These are phyloP conservation scores for Itoplectis maculator DNA, from an alignment of 2,888 invertebrate species.

Conservation along the genomic window DNA sequence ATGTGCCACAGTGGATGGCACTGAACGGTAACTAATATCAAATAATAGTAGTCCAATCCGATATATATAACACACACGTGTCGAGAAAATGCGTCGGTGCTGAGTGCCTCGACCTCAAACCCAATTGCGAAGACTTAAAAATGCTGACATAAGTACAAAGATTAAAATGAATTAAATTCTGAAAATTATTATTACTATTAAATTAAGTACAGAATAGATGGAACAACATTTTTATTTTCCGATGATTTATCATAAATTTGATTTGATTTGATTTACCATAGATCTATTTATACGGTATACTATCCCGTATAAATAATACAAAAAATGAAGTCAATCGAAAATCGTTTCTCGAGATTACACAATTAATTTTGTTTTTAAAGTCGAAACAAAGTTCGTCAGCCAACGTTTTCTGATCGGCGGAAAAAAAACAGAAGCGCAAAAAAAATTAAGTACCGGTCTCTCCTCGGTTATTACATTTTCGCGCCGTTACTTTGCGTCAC, in stretches of 20 bases:
- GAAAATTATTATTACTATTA: neutral
- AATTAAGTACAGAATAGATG: too few relatives aligned
- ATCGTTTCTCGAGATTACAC: neutral
- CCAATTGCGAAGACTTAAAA: too few relatives aligned
- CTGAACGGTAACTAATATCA: neutral
- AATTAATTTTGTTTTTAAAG: conserved; percentile 46
- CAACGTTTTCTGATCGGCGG: conserved; percentile 65
- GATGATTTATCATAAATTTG: too few relatives aligned
- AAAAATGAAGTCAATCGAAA: neutral
- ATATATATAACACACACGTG: too few relatives aligned
- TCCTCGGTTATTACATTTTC: conserved; percentile 12
- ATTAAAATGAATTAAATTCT: neutral
- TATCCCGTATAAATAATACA: too few relatives aligned
- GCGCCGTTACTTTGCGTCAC: conserved; percentile 38
- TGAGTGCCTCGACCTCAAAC: too few relatives aligned
- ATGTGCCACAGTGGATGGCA: conserved; percentile 7
- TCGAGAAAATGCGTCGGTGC: too few relatives aligned
- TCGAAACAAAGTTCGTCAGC: conserved; percentile 69
- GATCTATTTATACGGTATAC: too few relatives aligned
- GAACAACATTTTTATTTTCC: too few relatives aligned
- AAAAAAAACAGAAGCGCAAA: neutral
- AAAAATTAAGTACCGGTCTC: too few relatives aligned
- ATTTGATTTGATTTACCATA: too few relatives aligned
- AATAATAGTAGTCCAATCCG: conserved; percentile 10
- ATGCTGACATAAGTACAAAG: neutral